Conservation (phyloP, 2,113 vertebrate species). For the Hyperopisus bebe region DNA sequence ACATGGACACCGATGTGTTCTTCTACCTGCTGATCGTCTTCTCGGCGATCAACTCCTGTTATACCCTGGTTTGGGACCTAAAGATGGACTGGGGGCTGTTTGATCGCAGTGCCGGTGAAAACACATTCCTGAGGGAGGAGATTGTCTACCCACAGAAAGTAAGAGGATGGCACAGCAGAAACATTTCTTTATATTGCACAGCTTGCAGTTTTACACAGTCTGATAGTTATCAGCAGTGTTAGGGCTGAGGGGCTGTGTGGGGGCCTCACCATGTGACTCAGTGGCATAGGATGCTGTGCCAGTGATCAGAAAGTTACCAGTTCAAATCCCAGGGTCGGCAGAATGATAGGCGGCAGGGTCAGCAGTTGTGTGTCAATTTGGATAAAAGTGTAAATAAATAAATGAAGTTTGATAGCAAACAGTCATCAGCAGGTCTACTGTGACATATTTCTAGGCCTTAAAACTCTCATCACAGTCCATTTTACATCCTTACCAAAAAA, state of each 20-base stretch:
- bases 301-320: neutral
- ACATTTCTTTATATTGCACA: neutral
- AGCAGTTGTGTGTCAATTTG: neutral
- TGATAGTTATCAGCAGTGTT: neutral
- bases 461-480: neutral
- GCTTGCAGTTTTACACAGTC: neutral
- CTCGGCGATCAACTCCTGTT: slow-evolving; percentile 84
- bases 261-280: neutral
- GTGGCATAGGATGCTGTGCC: neutral
- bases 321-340: neutral
- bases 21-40: slow-evolving; percentile 92
- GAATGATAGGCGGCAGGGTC: neutral
- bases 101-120: slow-evolving; percentile 91
- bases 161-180: slow-evolving; percentile 20
- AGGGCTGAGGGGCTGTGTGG: neutral
- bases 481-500: neutral
- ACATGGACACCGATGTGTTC: slow-evolving; percentile 75
- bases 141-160: slow-evolving; percentile 99
- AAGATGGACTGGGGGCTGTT: slow-evolving; percentile 99
- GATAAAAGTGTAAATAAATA: neutral
- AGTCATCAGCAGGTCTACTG: neutral
- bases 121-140: slow-evolving; percentile 94
- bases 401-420: neutral
- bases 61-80: slow-evolving; percentile 97
- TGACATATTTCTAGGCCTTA: neutral